Base-by-base conservation (phyloP, 2,113 vertebrate genomes). In the Cryptotis parvus region DNA sequence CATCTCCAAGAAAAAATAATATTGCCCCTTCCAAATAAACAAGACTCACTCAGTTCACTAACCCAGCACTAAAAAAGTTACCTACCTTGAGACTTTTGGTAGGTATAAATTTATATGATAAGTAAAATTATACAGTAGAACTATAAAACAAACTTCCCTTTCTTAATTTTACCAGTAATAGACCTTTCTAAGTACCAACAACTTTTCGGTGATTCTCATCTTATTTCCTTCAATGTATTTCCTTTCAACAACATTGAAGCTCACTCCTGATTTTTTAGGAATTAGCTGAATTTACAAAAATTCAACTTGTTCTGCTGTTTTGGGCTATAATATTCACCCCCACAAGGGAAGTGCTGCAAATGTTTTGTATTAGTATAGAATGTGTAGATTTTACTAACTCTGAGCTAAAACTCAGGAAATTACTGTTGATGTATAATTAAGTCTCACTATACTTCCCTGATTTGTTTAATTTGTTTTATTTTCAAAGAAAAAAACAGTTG, bases 381-480 rank as follows among this genome's bases (percentile, higher is more conserved):
- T 31, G 9, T 52, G 24, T 6, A 33, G 12, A 1, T 75, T 31
- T 66, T 22, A 45, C 6, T 78, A 26, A 66, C 45, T 80, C 27
- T 66, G 37, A 66, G 4, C 52, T n/a, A 61, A 11, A 70, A 65
- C 22, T 84, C 27, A 75, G 5, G n/a, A 37, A 0, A 22, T 77
- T 27, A 61, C 14, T 39, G 20, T n/a, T 75, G 8, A 22, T 18
- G 2, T 18, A n/a, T 18, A 74, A 12, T 12, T 77, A 73, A 22
- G 8, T 6, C 14, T 87, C 20, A 70, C 3, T 33, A 31, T 68
- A 33, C 6, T 33, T 27, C 4, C 29, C 29, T 49, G 41, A 65
- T 55, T 14, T 84, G 15, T 55, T 80, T n/a, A 72, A 41, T 39
- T 89, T 16, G 33, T 41, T 83, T n/a, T 87, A 73, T 80, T 89